A percentile compares a stretch with the other conserved stretches of the same genome.
Evolutionary conservation across 2,797 vertebrate species (phyloP).

Genomic region (Pitangus sulphuratus): DNA sequence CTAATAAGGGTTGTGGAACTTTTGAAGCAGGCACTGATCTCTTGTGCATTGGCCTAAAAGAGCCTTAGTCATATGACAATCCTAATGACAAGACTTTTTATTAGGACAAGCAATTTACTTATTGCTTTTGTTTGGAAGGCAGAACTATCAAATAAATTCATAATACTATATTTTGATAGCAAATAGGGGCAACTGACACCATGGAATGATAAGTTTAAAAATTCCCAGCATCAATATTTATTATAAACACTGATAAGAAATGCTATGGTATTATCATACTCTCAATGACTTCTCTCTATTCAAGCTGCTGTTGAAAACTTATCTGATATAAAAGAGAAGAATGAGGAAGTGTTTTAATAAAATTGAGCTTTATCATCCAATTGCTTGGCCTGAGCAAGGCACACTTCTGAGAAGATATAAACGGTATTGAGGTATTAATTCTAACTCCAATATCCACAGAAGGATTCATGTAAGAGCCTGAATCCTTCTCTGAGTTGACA

Average conservation of each 20-base stretch:
- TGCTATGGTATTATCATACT: not conserved
- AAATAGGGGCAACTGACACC: not conserved
- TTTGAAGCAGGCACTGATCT: not conserved
- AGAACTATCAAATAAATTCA: not conserved
- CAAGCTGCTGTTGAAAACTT: not conserved
- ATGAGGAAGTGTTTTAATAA: not conserved
- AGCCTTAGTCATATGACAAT: not conserved
- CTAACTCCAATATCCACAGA: not conserved
- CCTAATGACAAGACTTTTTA: not conserved
- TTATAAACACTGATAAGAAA: conserved; percentile 20
- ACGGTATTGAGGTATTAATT: not conserved
- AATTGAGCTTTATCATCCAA: not conserved
- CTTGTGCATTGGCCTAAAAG: not conserved
- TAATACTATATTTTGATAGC: not conserved
- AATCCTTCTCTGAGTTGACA: not conserved
- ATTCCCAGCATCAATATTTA: not conserved
- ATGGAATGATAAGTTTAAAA: not conserved
- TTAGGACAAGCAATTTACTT: not conserved
- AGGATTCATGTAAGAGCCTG: not conserved
- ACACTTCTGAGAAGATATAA: not conserved
- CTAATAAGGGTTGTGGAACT: not conserved
- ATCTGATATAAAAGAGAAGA: not conserved
- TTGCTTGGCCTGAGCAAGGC: not conserved
- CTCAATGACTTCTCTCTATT: not conserved
- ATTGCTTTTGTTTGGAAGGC: not conserved